These are phyloP conservation scores for Drosophila falleni DNA, from an alignment of 2,888 invertebrate genomes.

Conservation along the genomic window DNA sequence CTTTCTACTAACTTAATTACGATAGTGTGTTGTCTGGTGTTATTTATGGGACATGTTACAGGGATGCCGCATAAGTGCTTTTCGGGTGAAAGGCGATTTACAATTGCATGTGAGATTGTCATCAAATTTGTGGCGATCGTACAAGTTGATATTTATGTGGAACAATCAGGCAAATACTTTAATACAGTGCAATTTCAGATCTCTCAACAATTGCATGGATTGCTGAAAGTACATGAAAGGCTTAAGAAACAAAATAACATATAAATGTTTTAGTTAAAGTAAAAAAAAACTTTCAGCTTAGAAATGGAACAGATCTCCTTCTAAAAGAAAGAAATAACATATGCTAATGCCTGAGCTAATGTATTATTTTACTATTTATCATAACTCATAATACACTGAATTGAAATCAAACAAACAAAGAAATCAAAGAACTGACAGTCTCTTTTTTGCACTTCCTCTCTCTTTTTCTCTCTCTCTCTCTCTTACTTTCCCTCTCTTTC, in stretches of 20 bases:
- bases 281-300: background rate
- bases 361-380: constrained; percentile 7
- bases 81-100: constrained; percentile 54
- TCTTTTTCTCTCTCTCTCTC: background rate
- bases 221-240: background rate
- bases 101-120: constrained; percentile 61
- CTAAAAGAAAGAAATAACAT: background rate
- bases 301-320: background rate
- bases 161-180: constrained; percentile 34
- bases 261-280: background rate
- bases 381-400: constrained; percentile 9
- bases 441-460: background rate
- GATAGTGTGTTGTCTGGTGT: constrained; percentile 38
- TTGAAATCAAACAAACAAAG: constrained; percentile 13
- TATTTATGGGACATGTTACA: constrained; percentile 56
- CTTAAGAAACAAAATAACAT: background rate
- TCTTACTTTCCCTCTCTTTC: background rate
- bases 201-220: background rate
- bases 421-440: constrained; percentile 12
- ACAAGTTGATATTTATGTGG: constrained; percentile 48
- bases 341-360: background rate
- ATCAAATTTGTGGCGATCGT: constrained; percentile 49
- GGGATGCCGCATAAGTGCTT: constrained; percentile 62
- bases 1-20: constrained; percentile 35
- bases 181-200: constrained; percentile 1